Conservation (phyloP, 1,140 invertebrate genomes). For the silkworm (Bombyx mori) region DNA sequence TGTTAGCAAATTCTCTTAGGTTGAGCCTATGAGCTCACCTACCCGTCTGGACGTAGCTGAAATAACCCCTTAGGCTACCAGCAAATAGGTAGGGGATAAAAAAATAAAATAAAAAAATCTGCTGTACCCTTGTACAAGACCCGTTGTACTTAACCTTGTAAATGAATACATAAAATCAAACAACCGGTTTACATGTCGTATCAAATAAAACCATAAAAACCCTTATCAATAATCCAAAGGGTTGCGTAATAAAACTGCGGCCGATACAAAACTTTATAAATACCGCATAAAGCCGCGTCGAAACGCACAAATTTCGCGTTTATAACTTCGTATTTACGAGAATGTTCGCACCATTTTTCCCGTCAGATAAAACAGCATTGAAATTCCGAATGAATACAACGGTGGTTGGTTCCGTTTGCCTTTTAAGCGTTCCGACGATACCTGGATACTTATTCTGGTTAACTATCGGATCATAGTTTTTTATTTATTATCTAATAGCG, state of each 20-base stretch:
- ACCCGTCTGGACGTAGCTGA: too few species aligned
- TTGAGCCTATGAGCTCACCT: too few species aligned
- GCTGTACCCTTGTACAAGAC: too few species aligned
- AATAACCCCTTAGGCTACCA: too few species aligned
- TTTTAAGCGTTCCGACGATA: background rate
- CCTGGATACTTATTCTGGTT: background rate
- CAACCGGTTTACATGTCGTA: background rate
- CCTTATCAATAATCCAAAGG: too few species aligned
- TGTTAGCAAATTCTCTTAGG: too few species aligned
- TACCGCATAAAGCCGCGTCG: background rate
- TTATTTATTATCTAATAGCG: too few species aligned
- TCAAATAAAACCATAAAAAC: background rate
- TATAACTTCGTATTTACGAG: conserved; percentile 49
- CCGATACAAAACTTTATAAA: background rate
- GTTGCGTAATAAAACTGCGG: background rate
- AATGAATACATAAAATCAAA: background rate
- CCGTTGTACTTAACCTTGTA: too few species aligned
- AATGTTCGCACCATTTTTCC: conserved; percentile 43
- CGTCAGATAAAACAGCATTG: conserved; percentile 30
- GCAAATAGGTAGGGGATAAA: too few species aligned
- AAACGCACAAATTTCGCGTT: conserved; percentile 16
- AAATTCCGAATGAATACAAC: background rate
- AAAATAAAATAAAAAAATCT: too few species aligned
- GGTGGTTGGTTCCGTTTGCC: background rate
- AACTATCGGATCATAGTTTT: too few species aligned